phyloP scores from a whole-genome alignment of 2,888 invertebrate species.

The Julus scandinavius region DNA sequence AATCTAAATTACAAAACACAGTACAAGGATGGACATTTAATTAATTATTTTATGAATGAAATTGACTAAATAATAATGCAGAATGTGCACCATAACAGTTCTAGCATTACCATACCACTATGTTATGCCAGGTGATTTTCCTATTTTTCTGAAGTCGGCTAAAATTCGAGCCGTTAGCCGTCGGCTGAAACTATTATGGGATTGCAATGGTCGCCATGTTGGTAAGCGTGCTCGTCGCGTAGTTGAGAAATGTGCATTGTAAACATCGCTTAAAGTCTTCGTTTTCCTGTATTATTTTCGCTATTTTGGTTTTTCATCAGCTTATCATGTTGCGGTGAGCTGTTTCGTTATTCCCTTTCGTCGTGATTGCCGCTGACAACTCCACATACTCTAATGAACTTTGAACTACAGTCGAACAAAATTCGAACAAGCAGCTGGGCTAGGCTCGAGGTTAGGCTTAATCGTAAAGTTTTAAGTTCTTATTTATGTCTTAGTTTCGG shows the following conservation, averaged over 20 bases:
- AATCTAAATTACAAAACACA: not conserved
- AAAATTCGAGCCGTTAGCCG: not conserved
- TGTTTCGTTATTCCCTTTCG: not conserved
- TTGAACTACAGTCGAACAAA: slow-evolving; percentile 27
- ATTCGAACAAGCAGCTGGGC: slow-evolving; percentile 25
- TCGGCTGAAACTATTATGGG: slow-evolving; percentile 20
- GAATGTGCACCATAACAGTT: too few species aligned
- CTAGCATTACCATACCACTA: too few species aligned
- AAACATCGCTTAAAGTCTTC: not conserved
- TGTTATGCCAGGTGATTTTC: too few species aligned
- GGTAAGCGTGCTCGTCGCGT: slow-evolving; percentile 30
- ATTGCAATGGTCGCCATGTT: slow-evolving; percentile 46
- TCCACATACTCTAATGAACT: not conserved
- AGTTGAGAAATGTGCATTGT: not conserved
- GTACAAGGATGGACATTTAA: too few species aligned
- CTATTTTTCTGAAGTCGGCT: not conserved
- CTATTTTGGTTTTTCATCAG: not conserved
- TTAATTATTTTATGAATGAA: too few species aligned
- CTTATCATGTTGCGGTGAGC: not conserved
- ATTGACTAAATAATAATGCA: too few species aligned
- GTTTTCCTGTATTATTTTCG: not conserved
- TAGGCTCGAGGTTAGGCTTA: slow-evolving; percentile 26
- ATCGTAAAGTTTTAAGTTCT: slow-evolving; percentile 21
- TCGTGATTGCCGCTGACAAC: not conserved
- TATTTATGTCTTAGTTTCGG: slow-evolving; percentile 12